Conservation (phyloP, 1,140 invertebrate species). For the Drosophila neocordata region DNA sequence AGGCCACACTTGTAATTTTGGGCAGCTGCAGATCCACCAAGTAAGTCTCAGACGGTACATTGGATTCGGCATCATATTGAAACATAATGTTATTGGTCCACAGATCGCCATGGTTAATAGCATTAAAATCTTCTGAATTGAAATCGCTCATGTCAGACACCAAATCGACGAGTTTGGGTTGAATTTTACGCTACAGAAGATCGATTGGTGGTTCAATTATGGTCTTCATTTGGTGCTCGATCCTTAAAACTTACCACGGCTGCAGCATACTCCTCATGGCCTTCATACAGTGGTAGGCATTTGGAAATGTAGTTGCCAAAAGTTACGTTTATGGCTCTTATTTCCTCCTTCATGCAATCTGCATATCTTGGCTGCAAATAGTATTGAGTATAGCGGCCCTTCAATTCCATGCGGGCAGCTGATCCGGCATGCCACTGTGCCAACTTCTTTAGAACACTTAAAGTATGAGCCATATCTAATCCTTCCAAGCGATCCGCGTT, state of each 20-base stretch:
- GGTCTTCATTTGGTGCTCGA: neutral
- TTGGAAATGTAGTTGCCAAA: slow-evolving; percentile 42
- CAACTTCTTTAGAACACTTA: slow-evolving; percentile 83
- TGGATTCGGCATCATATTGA: slow-evolving; percentile 50
- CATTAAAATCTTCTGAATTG: slow-evolving; percentile 84
- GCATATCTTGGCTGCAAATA: slow-evolving; percentile 39
- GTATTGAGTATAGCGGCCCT: slow-evolving; percentile 44
- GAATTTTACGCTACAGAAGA: slow-evolving; percentile 41
- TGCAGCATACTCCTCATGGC: slow-evolving; percentile 34
- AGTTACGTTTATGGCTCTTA: slow-evolving; percentile 38
- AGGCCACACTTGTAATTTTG: slow-evolving; percentile 56
- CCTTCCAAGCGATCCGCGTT: slow-evolving; percentile 84
- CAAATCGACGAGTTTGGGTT: slow-evolving; percentile 38
- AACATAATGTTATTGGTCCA: slow-evolving; percentile 82
- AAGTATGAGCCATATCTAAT: slow-evolving; percentile 83
- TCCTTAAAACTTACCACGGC: slow-evolving; percentile 37
- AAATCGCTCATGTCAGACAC: slow-evolving; percentile 45
- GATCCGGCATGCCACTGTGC: slow-evolving; percentile 85
- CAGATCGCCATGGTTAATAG: slow-evolving; percentile 86
- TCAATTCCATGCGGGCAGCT: slow-evolving; percentile 39
- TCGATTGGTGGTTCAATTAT: neutral
- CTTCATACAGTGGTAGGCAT: slow-evolving; percentile 40
- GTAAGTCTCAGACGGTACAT: slow-evolving; percentile 45
- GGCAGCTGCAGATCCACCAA: slow-evolving; percentile 82
- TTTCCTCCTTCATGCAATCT: slow-evolving; percentile 30